Base-by-base conservation (phyloP, 2,113 vertebrate species). In the Apeltes quadracus region DNA sequence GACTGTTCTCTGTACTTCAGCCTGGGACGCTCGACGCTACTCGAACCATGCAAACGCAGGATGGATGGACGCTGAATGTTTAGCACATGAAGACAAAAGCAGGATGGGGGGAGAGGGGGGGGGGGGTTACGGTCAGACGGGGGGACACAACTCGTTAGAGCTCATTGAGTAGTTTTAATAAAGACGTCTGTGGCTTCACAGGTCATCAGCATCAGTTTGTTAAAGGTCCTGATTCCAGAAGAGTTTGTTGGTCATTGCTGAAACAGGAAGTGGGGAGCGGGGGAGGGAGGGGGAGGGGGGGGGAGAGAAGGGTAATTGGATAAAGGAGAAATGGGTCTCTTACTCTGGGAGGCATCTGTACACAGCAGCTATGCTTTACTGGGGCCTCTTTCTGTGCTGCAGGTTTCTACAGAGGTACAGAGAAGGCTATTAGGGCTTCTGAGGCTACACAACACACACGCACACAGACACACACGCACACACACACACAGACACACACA, bases 331-430 rank as follows among this genome's bases (percentile, higher is more conserved):
- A 91, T 88, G 87, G 83, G 88, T 87, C 62, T 93, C 93, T 94
- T 93, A 94, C 92, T 93, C 91, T 94, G 86, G 90, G 89, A 91
- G 88, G 89, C 86, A 88, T 93, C 92, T 93, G 92, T 88, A 93
- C 91, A 92, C 92, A 92, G 92, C 91, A 92, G 92, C 85, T 91
- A 92, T 92, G 91, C 90, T 92, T 94, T 92, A 93, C 87, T 85
- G 93, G 90, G 84, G 87, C 86, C 86, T 92, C 92, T 93, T 92
- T 94, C 90, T 92, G 90, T 88, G 91, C 32, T 34, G 88, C 92
- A 81, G 88, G 88, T 90, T 89, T 93, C 91, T 93, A 93, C 83
- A 87, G 92, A 92, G 87, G 91, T 83, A 92, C 88, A 93, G 86
- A 94, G 85, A 91, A 92, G 88, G 83, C 92, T 91, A 89, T 94